Evolutionary conservation across 1,140 invertebrate species (phyloP).

Genomic region (Aphelenchoides fujianensis): DNA sequence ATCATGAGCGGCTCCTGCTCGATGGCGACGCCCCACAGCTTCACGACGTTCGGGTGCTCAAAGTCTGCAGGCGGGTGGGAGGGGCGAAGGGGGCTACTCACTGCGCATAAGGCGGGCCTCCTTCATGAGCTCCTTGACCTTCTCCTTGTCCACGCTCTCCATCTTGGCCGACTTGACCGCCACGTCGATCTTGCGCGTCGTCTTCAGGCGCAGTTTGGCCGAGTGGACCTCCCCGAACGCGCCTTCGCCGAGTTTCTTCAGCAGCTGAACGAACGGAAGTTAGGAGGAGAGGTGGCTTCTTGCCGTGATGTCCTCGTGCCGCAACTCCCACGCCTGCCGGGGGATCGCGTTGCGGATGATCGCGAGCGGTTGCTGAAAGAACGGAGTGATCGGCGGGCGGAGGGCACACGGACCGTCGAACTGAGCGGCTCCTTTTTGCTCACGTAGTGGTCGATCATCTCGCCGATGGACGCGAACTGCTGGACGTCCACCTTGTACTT

Average conservation of each 20-base stretch:
- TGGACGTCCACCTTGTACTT: conserved; percentile 18
- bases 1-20: conserved; percentile 38
- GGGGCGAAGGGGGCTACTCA: background rate
- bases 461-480: conserved; percentile 4
- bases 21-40: conserved; percentile 40
- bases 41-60: conserved; percentile 36
- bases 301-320: conserved; percentile 32
- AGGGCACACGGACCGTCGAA: background rate
- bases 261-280: background rate
- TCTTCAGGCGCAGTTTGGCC: conserved; percentile 27
- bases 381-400: background rate
- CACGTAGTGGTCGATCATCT: conserved; percentile 29
- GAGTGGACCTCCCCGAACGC: conserved; percentile 32
- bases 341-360: conserved; percentile 9
- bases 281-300: background rate
- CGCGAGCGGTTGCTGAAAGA: background rate
- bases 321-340: conserved; percentile 36
- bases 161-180: conserved; percentile 2
- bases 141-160: conserved; percentile 14
- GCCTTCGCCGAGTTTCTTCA: conserved; percentile 40
- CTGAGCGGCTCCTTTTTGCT: conserved; percentile 10
- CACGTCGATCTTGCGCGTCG: background rate
- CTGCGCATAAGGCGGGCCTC: conserved; percentile 41
- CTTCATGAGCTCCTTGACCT: conserved; percentile 40
- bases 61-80: conserved; percentile 7